Evolutionary conservation across 2,113 vertebrate genomes (phyloP), one percentile per base, ranked within the genome.

Genomic region (Muntiacus muntjak): DNA sequence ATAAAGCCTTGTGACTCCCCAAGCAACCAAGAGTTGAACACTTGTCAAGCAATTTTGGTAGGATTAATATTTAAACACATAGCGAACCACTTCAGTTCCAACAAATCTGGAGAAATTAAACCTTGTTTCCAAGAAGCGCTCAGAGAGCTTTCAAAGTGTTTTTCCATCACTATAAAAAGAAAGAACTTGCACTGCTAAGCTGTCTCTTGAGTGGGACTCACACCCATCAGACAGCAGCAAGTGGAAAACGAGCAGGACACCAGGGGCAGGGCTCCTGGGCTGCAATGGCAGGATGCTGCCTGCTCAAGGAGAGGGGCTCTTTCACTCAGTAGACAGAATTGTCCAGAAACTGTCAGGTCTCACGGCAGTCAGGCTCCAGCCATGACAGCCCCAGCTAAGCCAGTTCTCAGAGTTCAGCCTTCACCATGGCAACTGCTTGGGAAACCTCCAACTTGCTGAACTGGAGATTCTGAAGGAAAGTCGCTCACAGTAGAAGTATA

Each of bases 91-190:
- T 95, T 94, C 82, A 60, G 55, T 98, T 97, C 76, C 95, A 96
- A 92, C 52, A 87, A 89, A 97, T 97, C 81, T 93, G 86, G 96
- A 95, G 92, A 97, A 95, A 93, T 94, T 60, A 97, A 96, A 90
- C 71, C 86, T 50, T 90, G 30, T 74, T 95, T 98, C 97, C 88
- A 94, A 97, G 96, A 98, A 95, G 67, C 4, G 2, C 82, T 95
- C 74, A 36, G 64, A 85, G 76, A 92, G 85, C 9, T 91, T 86
- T 88, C 19, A 57, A 52, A 76, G 62, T 40, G 93, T 96, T 96
- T 95, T 96, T 81, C 64, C 54, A 87, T 95, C 52, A n/a, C 9
- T 47, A 50, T 50, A 67, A 91, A 91, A 96, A 94, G 36, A 87
- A 97, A 87, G 55, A 96, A 97, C 33, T 43, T 43, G 19, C 67